Evolutionary conservation across 2,888 invertebrate genomes (phyloP).

Genomic region (Limnephilus auricula): DNA sequence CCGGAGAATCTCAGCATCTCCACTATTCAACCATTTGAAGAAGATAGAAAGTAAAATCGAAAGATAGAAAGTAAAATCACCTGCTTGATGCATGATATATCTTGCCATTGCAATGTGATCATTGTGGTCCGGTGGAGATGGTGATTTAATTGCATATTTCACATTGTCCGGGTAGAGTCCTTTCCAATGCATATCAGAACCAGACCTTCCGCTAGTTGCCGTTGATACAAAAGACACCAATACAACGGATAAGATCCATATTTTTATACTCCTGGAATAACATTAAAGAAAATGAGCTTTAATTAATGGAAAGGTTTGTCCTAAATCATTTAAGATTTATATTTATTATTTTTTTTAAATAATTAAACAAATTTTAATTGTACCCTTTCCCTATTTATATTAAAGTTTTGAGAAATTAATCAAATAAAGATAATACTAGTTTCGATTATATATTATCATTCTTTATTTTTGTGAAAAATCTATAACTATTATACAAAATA

Average conservation of each 20-base stretch:
- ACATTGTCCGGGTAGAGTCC: background rate
- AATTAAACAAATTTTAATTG: no score
- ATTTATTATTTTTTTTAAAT: background rate
- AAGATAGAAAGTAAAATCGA: background rate
- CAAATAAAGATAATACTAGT: background rate
- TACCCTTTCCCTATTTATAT: background rate
- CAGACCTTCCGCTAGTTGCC: background rate
- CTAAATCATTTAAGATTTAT: background rate
- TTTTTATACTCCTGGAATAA: background rate
- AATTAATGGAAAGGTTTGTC: background rate
- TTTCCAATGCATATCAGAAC: background rate
- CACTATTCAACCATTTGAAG: background rate
- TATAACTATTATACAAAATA: background rate
- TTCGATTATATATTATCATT: background rate
- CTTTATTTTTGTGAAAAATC: background rate
- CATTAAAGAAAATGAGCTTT: background rate
- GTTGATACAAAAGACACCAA: background rate
- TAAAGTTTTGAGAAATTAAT: background rate
- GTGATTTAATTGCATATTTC: background rate
- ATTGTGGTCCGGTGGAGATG: slow-evolving; percentile 55
- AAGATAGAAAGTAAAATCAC: slow-evolving; percentile 9
- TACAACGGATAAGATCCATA: background rate
- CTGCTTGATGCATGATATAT: slow-evolving; percentile 55
- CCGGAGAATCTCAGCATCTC: background rate
- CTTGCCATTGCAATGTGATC: slow-evolving; percentile 60